Evolutionary conservation across 2,888 invertebrate species (phyloP).

Genomic region (Megamerina dolium): DNA sequence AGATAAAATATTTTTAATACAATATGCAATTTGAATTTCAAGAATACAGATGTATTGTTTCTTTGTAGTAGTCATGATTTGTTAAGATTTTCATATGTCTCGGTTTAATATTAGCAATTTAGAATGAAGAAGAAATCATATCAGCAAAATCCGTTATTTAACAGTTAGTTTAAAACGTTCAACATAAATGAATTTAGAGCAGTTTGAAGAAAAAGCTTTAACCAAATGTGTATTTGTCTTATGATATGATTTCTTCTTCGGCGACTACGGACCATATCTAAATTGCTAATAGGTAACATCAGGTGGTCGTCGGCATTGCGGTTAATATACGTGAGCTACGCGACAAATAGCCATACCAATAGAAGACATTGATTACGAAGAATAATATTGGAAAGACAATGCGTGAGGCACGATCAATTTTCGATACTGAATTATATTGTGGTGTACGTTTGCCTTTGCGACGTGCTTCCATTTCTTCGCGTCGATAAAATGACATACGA

Average conservation of each 20-base stretch:
- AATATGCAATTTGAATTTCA: too few species aligned
- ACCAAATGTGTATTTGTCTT: too few species aligned
- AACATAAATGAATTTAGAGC: too few species aligned
- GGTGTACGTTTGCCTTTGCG: constrained; percentile 51
- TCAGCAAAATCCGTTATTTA: too few species aligned
- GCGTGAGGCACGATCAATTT: constrained; percentile 70
- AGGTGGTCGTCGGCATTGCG: constrained; percentile 39
- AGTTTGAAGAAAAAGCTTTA: too few species aligned
- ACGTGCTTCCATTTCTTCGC: constrained; percentile 42
- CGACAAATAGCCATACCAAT: constrained; percentile 70
- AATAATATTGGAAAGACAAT: constrained; percentile 72
- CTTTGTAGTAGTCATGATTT: too few species aligned
- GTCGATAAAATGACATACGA: constrained; percentile 42
- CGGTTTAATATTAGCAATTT: too few species aligned
- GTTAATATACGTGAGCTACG: constrained; percentile 51
- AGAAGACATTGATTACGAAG: constrained; percentile 68
- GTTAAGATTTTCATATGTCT: too few species aligned
- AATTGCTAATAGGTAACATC: constrained; percentile 50
- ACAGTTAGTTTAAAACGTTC: too few species aligned
- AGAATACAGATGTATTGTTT: too few species aligned
- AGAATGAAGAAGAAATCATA: too few species aligned
- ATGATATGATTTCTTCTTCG: constrained; percentile 33
- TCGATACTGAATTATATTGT: constrained; percentile 72
- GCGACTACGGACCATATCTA: constrained; percentile 42
- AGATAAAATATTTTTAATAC: too few species aligned